Percentiles rank a stretch among this genome's conserved stretches.
Conservation (phyloP, 2,888 invertebrate species). For the Caenorhabditis sinica region DNA sequence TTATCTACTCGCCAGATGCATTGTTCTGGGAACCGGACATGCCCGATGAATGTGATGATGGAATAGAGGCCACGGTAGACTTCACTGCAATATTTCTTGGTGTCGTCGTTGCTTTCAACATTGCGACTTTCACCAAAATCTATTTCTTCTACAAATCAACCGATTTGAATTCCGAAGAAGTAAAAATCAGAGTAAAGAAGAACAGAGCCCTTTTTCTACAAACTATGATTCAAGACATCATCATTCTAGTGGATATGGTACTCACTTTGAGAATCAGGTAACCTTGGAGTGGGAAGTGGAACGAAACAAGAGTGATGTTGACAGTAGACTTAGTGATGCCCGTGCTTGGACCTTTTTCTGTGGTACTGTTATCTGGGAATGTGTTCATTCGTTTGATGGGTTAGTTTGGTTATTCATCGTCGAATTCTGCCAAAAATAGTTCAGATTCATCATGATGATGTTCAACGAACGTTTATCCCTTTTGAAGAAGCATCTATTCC, state of each 20-base stretch:
- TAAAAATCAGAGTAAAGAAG: conserved; percentile 9
- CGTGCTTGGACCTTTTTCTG: conserved; percentile 51
- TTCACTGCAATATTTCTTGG: background rate
- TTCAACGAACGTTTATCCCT: conserved; percentile 29
- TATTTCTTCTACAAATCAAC: conserved; percentile 44
- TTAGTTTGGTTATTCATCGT: background rate
- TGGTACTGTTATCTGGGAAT: conserved; percentile 47
- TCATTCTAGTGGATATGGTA: conserved; percentile 47
- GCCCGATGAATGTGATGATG: conserved; percentile 4
- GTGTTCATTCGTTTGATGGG: conserved; percentile 53
- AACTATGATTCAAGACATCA: conserved; percentile 49
- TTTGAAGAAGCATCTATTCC: background rate
- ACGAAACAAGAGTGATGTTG: too few species aligned
- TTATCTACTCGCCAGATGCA: background rate
- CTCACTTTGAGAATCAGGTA: conserved; percentile 50
- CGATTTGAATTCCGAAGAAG: background rate
- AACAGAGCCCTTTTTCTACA: conserved; percentile 44
- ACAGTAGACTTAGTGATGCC: too few species aligned
- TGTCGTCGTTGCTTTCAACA: background rate
- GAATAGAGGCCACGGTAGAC: background rate
- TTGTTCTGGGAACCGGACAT: conserved; percentile 27
- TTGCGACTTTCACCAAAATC: conserved; percentile 35
- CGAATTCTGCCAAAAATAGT: too few species aligned
- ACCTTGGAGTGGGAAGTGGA: background rate
- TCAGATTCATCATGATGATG: conserved; percentile 48